These are phyloP conservation scores for Phymatocera aterrima DNA, from an alignment of 2,888 invertebrate species.

Conservation along the genomic window DNA sequence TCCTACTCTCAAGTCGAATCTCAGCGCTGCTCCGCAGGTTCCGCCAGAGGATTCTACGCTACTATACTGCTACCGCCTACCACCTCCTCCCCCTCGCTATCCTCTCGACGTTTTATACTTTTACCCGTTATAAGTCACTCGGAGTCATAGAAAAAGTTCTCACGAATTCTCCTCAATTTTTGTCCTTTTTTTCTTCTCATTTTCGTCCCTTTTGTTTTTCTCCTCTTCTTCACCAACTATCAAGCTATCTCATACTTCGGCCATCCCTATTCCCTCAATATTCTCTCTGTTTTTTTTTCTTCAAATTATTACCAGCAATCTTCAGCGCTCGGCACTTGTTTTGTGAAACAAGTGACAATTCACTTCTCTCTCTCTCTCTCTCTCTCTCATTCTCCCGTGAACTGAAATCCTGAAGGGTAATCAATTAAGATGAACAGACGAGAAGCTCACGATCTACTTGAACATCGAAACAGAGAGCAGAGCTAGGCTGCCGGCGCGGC, in stretches of 20 bases:
- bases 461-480: neutral
- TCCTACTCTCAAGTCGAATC: constrained; percentile 43
- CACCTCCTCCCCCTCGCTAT: no score
- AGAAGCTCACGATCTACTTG: neutral
- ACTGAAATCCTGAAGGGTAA: constrained; percentile 36
- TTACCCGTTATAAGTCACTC: constrained; percentile 36
- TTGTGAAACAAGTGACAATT: neutral
- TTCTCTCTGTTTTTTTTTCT: neutral
- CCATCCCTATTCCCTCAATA: constrained; percentile 6
- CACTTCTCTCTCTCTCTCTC: constrained; percentile 41
- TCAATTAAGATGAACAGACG: neutral
- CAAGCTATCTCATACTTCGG: neutral
- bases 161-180: constrained; percentile 13
- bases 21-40: neutral
- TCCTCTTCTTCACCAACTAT: neutral
- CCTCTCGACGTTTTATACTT: constrained; percentile 32
- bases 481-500: neutral
- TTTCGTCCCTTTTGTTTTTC: neutral
- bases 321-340: neutral
- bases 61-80: neutral
- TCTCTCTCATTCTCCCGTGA: constrained; percentile 35
- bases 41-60: constrained; percentile 18
- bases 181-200: neutral
- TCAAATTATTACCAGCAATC: neutral
- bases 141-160: neutral